Evolutionary conservation across 2,797 vertebrate genomes (phyloP).

Genomic region (Aplochiton taeniatus): DNA sequence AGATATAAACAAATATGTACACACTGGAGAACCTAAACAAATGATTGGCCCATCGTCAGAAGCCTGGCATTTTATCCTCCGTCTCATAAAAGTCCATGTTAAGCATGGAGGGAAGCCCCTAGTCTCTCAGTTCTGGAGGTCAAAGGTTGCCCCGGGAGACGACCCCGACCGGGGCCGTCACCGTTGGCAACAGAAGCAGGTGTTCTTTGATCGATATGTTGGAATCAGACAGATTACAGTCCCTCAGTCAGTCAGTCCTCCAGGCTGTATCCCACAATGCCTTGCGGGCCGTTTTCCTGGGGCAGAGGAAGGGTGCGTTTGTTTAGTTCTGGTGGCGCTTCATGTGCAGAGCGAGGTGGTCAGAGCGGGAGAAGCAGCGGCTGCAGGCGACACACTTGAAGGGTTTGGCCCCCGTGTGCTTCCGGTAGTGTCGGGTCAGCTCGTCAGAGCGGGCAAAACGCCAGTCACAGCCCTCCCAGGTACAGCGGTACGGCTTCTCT

Average conservation of each 20-base stretch:
- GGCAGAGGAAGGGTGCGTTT: background rate
- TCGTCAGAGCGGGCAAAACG: constrained; percentile 93
- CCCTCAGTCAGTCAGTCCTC: constrained; percentile 13
- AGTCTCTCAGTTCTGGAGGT: too few relatives aligned
- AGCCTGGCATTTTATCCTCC: constrained; percentile 11
- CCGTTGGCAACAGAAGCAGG: constrained; percentile 31
- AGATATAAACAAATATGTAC: constrained; percentile 59
- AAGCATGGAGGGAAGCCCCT: too few relatives aligned
- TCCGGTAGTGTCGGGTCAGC: constrained; percentile 90
- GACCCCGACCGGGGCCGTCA: background rate
- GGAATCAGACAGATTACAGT: constrained; percentile 1
- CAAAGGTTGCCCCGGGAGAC: too few relatives aligned
- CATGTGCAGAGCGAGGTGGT: constrained; percentile 93
- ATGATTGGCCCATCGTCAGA: background rate
- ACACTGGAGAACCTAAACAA: constrained; percentile 12
- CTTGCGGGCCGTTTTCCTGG: too few relatives aligned
- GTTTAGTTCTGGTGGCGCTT: constrained; percentile 86
- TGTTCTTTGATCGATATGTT: constrained; percentile 48
- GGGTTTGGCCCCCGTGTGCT: constrained; percentile 93
- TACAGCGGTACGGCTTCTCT: constrained; percentile 90
- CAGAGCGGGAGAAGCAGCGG: constrained; percentile 93
- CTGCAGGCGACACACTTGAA: constrained; percentile 90
- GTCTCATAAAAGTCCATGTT: constrained; percentile 43
- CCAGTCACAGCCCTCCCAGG: constrained; percentile 92
- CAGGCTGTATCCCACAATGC: background rate